Conservation (phyloP, 2,888 invertebrate genomes). For the Drosophila demipolita region DNA sequence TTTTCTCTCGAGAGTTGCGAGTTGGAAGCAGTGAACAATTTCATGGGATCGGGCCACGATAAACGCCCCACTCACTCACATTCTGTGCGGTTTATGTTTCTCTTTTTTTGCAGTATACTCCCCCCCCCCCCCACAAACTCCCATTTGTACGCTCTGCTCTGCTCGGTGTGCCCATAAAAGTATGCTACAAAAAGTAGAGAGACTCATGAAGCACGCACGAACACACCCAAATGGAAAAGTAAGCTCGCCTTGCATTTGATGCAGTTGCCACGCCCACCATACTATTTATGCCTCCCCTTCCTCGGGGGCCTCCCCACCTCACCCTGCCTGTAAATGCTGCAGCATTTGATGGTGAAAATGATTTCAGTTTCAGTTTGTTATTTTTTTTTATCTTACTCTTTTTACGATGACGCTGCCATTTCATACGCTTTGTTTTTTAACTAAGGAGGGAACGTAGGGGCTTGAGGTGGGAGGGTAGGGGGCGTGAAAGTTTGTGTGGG, state of each 20-base stretch:
- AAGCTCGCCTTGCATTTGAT: slow-evolving; percentile 57
- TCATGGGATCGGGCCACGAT: slow-evolving; percentile 42
- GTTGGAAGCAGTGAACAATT: slow-evolving; percentile 27
- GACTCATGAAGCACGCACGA: slow-evolving; percentile 45
- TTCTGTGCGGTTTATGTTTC: background rate
- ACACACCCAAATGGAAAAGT: slow-evolving; percentile 45
- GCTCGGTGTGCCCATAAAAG: slow-evolving; percentile 66
- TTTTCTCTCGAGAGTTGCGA: slow-evolving; percentile 41
- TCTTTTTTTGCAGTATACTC: background rate
- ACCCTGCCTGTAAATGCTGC: slow-evolving; percentile 30
- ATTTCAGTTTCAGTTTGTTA: slow-evolving; percentile 66
- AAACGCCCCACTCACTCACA: slow-evolving; percentile 34
- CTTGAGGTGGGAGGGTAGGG: no score
- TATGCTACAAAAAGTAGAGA: slow-evolving; percentile 58
- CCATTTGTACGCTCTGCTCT: background rate
- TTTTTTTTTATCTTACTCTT: slow-evolving; percentile 34
- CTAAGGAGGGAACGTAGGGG: slow-evolving; percentile 18
- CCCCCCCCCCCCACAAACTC: background rate
- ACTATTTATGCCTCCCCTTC: slow-evolving; percentile 36
- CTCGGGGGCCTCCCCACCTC: background rate
- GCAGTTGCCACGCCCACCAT: slow-evolving; percentile 62
- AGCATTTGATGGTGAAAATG: slow-evolving; percentile 71
- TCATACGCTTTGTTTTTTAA: slow-evolving; percentile 71
- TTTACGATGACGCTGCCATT: slow-evolving; percentile 76
- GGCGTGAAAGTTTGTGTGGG: slow-evolving; percentile 24